Conservation (phyloP, 1,140 invertebrate species). For the Lethrus apterus region DNA sequence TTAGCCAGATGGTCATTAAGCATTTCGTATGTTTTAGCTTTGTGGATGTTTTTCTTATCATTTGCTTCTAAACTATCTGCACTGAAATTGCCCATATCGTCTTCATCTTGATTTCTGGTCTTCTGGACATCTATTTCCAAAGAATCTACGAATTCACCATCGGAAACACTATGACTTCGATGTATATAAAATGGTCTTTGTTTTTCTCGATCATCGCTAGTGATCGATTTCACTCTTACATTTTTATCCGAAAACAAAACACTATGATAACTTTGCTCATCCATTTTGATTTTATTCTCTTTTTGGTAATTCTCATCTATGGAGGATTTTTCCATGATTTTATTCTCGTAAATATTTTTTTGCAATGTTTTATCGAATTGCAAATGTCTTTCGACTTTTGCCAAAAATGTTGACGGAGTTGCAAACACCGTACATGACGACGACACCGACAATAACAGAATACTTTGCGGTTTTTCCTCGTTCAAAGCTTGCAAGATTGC, state of each 20-base stretch:
- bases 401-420: slow-evolving; percentile 4
- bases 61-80: slow-evolving; percentile 10
- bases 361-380: background rate
- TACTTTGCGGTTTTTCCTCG: background rate
- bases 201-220: background rate
- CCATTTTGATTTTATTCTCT: background rate
- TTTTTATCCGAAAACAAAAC: slow-evolving; percentile 10
- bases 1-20: background rate
- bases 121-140: background rate
- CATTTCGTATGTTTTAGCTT: background rate
- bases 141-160: background rate
- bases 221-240: background rate
- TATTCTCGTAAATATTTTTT: background rate
- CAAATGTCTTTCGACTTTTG: slow-evolving; percentile 5
- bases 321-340: background rate
- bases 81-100: slow-evolving; percentile 12
- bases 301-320: background rate
- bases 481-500: background rate
- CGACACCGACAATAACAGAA: background rate
- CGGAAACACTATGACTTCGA: background rate
- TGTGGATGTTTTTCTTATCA: background rate
- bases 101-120: background rate
- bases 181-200: slow-evolving; percentile 9
- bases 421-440: slow-evolving; percentile 1
- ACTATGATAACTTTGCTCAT: slow-evolving; percentile 6